phyloP scores from a whole-genome alignment of 30 jellyfish, hydroid and myxozoan species.

The Phacellophora camtschatica region DNA sequence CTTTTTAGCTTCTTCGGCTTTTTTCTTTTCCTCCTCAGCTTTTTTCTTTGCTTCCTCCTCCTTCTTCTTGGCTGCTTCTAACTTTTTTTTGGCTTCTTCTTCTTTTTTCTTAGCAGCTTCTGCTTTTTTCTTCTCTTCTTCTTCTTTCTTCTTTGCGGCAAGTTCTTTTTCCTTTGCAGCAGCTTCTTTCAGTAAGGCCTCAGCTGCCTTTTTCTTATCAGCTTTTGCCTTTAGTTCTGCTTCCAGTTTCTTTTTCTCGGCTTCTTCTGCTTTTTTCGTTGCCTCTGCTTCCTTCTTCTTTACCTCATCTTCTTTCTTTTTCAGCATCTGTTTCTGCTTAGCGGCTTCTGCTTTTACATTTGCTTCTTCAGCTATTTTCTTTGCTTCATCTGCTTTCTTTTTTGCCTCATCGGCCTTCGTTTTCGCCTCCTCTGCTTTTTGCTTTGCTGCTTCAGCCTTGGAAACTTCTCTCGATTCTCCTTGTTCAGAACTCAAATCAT shows the following conservation, averaged over 20 bases:
- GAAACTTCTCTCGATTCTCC: background rate
- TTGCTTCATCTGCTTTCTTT: background rate
- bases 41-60: slow-evolving; percentile 2
- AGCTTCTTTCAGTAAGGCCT: slow-evolving; percentile 2
- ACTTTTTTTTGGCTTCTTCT: background rate
- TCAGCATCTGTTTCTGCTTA: background rate
- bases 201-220: background rate
- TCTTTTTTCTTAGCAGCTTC: slow-evolving; percentile 14
- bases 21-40: background rate
- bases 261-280: background rate
- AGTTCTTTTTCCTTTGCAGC: slow-evolving; percentile 8
- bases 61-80: background rate
- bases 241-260: background rate
- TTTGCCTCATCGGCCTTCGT: background rate
- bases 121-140: slow-evolving; percentile 2
- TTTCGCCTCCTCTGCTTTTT: background rate
- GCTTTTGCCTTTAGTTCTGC: background rate
- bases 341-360: background rate
- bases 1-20: slow-evolving; percentile 33
- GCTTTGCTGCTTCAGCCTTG: background rate
- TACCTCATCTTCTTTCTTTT: background rate
- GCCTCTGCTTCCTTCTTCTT: slow-evolving; percentile 4
- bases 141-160: slow-evolving; percentile 20
- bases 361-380: background rate
- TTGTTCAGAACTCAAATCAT: background rate